Conservation (phyloP, 1,140 invertebrate species). For the Cydia amplana region DNA sequence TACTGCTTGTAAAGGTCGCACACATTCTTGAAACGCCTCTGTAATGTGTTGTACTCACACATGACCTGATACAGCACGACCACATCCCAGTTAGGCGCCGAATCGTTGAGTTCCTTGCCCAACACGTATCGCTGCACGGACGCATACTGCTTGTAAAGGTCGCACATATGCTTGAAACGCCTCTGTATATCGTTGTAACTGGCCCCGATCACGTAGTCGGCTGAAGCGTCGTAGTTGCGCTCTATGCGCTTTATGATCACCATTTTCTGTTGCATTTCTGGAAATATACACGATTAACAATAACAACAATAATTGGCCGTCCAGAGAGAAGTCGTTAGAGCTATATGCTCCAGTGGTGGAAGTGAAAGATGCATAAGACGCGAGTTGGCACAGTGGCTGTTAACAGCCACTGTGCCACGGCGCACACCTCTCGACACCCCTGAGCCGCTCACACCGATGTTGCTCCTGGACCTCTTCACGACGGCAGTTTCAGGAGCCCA, state of each 20-base stretch:
- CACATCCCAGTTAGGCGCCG: neutral
- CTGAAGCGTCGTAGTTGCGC: neutral
- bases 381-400: too few relatives aligned
- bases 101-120: neutral
- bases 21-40: neutral
- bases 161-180: constrained; percentile 3
- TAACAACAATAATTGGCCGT: too few relatives aligned
- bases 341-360: too few relatives aligned
- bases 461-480: too few relatives aligned
- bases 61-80: neutral
- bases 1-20: neutral
- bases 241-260: neutral
- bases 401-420: too few relatives aligned
- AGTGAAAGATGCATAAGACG: too few relatives aligned
- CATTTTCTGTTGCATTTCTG: neutral
- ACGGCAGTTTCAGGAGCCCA: too few relatives aligned
- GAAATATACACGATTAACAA: neutral
- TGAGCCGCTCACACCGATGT: too few relatives aligned
- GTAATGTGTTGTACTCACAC: neutral
- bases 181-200: neutral
- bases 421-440: too few relatives aligned
- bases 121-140: neutral
- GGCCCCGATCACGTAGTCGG: neutral
- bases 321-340: too few relatives aligned
- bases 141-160: neutral